Conservation (phyloP, 2,797 vertebrate genomes). For the Hoplostethus atlanticus region DNA sequence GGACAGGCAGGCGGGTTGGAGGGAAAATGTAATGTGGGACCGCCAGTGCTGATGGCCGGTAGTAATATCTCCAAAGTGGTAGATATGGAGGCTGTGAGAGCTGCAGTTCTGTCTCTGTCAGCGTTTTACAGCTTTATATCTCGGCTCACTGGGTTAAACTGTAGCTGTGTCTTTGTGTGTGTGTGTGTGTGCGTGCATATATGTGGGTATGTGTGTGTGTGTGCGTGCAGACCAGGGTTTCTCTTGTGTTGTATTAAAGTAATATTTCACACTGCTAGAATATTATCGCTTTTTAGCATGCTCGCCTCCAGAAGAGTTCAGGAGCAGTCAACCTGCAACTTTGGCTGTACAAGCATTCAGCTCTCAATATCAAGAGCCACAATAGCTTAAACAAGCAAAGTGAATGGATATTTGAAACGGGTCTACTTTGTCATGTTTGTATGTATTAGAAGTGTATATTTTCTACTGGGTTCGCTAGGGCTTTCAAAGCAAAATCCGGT, state of each 20-base stretch:
- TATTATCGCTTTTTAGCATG: slow-evolving; percentile 1
- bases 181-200: slow-evolving; percentile 20
- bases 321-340: background rate
- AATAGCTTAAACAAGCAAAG: background rate
- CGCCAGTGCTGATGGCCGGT: slow-evolving; percentile 44
- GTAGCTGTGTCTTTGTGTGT: slow-evolving; percentile 19
- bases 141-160: slow-evolving; percentile 21
- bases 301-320: background rate
- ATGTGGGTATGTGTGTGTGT: slow-evolving; percentile 13
- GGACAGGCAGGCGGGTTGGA: slow-evolving; percentile 37
- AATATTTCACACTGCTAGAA: slow-evolving; percentile 26
- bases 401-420: too few relatives aligned
- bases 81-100: slow-evolving; percentile 64
- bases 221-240: slow-evolving; percentile 29
- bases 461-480: too few relatives aligned
- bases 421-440: too few relatives aligned
- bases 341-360: too few relatives aligned
- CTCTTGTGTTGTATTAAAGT: slow-evolving; percentile 41
- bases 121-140: slow-evolving; percentile 71
- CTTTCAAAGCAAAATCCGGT: too few relatives aligned
- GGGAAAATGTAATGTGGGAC: slow-evolving; percentile 58
- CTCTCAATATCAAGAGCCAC: background rate
- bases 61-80: slow-evolving; percentile 55
- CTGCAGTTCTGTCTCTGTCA: slow-evolving; percentile 67
- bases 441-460: too few relatives aligned